Percentiles rank a stretch among this genome's conserved stretches.
phyloP scores from a whole-genome alignment of 2,797 vertebrate species.

The Phalloptychus januarius region DNA sequence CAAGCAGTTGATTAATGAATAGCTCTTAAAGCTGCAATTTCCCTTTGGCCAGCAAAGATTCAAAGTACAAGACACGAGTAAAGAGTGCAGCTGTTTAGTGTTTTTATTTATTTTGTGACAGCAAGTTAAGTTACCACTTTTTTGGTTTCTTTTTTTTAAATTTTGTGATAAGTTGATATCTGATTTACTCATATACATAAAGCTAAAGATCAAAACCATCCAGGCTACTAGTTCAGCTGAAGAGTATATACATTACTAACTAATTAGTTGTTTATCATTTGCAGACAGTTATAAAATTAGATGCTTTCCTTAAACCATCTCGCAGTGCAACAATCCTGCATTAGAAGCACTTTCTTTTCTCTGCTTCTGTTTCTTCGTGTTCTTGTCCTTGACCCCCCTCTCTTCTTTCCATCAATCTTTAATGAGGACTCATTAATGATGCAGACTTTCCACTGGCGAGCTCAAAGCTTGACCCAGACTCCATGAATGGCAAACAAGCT shows the following conservation, averaged over 20 bases:
- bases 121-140: too few relatives aligned
- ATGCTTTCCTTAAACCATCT: not conserved
- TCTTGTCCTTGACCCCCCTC: conserved; percentile 18
- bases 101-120: not conserved
- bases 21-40: not conserved
- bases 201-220: not conserved
- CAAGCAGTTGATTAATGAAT: not conserved
- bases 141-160: too few relatives aligned
- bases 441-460: conserved; percentile 79
- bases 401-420: conserved; percentile 62
- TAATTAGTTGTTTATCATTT: not conserved
- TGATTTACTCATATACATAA: too few relatives aligned
- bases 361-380: conserved; percentile 10
- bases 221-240: not conserved
- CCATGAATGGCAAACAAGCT: conserved; percentile 2
- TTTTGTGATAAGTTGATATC: too few relatives aligned
- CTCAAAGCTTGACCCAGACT: conserved; percentile 51
- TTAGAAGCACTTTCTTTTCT: conserved; percentile 6
- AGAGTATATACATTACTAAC: not conserved
- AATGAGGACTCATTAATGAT: conserved; percentile 81
- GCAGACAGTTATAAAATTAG: not conserved
- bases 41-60: not conserved
- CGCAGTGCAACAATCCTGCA: not conserved
- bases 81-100: not conserved
- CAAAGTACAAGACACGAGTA: too few relatives aligned